Evolutionary conservation across 1,140 invertebrate genomes (phyloP), one percentile per base, ranked within the genome.

Genomic region (Drosophila sp.): DNA sequence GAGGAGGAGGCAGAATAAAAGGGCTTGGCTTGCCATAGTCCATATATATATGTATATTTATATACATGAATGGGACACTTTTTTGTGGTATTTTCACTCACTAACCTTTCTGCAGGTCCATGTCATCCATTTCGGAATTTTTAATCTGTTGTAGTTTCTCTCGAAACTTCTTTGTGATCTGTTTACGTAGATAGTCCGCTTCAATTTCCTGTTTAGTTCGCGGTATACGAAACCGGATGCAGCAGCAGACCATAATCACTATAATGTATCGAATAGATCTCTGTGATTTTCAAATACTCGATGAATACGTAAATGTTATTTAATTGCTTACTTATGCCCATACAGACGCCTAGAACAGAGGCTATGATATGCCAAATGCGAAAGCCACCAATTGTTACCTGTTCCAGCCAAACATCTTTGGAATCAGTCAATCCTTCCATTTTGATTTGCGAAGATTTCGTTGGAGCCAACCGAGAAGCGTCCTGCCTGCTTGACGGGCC

Each of bases 171-270:
- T 94, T 94, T 0, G 97, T 95, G 30, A 98, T 95, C 91, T 96
- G 96, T 79, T 96, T 95, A 3, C 97, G 93, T 72, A 96, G 94
- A 92, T 96, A 97, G 92, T 98, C 96, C 0, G 96, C 97, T 91
- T 98, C 97, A 58, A 98, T 98, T 92, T 98, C 97, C 92, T 98
- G 97, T 90, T 98, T 98, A 0, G 97, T 98, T 29, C 97, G 93
- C 1, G 97, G 97, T 76, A 98, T 96, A 32, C 97, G 94, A 86
- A 97, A 97, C 64, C 96, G 95, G 57, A 97, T 94, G 79, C 97
- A 97, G 83, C 97, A 98, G 83, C 97, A 98, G 56, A 98, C 90
- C 72, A 96, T 94, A 64, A 98, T 95, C 56, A 96, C 95, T 95
- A 54, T 0, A 56, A 40, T 25, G 54, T 41, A 25, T 32, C 29